Conservation (phyloP, 2,113 vertebrate genomes). For the Lophotis ruficrista region DNA sequence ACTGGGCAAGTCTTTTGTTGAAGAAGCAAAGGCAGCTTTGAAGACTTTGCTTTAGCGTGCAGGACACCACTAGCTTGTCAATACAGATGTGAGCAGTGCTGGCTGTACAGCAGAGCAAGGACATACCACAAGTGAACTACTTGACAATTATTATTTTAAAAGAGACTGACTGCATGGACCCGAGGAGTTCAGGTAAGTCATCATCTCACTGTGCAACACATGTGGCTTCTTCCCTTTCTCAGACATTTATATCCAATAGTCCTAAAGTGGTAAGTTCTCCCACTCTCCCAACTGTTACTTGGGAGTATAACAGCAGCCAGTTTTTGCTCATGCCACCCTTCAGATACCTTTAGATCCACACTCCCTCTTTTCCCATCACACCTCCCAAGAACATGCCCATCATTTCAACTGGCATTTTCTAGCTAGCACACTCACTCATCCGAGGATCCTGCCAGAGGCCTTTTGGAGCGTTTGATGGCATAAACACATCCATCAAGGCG, state of each 20-base stretch:
- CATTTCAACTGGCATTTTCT: not conserved
- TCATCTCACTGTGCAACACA: not conserved
- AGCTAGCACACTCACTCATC: constrained; percentile 87
- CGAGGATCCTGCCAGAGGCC: constrained; percentile 83
- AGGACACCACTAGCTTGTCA: not conserved
- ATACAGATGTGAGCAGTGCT: not conserved
- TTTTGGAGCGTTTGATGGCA: constrained; percentile 90
- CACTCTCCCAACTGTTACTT: not conserved
- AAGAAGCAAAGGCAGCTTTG: not conserved
- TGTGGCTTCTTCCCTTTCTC: not conserved
- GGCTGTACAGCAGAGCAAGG: not conserved
- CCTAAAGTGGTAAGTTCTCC: not conserved
- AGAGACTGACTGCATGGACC: not conserved
- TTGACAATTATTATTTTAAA: not conserved
- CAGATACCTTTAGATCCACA: not conserved
- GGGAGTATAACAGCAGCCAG: not conserved
- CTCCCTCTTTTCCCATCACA: constrained; percentile 1
- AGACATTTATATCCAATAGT: not conserved
- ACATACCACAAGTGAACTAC: not conserved
- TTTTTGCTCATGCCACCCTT: not conserved
- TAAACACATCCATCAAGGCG: constrained; percentile 95
- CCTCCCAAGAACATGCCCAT: not conserved
- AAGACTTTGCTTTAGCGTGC: not conserved
- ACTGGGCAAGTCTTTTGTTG: not conserved
- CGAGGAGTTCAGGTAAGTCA: not conserved